Conservation (phyloP, 2,888 invertebrate genomes). For the Schizaphis graminum region DNA sequence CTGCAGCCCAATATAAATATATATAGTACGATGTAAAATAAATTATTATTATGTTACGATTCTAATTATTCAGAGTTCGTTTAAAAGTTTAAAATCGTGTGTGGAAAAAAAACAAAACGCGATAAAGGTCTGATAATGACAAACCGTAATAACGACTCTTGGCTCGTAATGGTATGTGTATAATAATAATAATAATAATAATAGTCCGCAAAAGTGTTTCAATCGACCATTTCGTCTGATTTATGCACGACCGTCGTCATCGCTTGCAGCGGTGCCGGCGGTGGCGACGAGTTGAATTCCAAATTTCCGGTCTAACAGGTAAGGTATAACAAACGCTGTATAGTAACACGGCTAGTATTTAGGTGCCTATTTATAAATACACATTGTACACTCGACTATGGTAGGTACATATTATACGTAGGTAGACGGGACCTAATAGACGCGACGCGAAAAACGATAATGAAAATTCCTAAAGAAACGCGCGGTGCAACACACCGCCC, state of each 20-base stretch:
- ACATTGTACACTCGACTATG: not conserved
- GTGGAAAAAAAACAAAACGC: not conserved
- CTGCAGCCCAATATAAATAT: not conserved
- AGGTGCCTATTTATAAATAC: not conserved
- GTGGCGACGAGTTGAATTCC: not conserved
- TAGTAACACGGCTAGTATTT: not conserved
- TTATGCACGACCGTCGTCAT: not conserved
- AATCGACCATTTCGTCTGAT: not conserved
- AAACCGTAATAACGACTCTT: not conserved
- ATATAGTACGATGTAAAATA: not conserved
- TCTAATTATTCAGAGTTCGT: not conserved
- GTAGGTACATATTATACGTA: not conserved
- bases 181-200: not conserved
- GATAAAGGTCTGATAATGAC: not conserved
- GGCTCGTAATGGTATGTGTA: not conserved
- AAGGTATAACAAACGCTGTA: not conserved
- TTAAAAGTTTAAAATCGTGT: not conserved
- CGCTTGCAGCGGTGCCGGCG: too few species aligned
- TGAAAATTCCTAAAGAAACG: constrained; percentile 39
- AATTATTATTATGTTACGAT: not conserved
- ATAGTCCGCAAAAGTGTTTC: not conserved
- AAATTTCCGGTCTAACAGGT: not conserved
- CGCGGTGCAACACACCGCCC: too few species aligned
- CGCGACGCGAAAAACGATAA: not conserved
- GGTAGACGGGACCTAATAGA: not conserved